Percentiles rank a stretch among this genome's conserved stretches.
Evolutionary conservation across 1,140 invertebrate genomes (phyloP).

Genomic region (Harlomillsia oculata): DNA sequence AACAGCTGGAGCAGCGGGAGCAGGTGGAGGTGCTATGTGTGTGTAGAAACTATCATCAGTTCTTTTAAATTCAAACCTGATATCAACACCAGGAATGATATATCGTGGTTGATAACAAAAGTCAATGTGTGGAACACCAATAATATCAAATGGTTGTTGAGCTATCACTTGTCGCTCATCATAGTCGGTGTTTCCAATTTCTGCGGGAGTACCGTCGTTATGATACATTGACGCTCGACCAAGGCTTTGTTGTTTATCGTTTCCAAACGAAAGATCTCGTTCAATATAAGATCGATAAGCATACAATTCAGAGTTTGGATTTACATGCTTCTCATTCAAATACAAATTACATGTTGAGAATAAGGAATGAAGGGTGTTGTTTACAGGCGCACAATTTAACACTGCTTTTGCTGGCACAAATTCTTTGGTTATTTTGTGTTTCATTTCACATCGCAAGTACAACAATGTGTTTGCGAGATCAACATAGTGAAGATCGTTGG

Average conservation of each 20-base stretch:
- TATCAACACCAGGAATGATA: conserved; percentile 24
- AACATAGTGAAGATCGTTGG: conserved; percentile 39
- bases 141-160: conserved; percentile 33
- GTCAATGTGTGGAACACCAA: conserved; percentile 26
- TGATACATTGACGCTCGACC: conserved; percentile 37
- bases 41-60: conserved; percentile 7
- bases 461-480: conserved; percentile 41
- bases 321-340: conserved; percentile 44
- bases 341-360: conserved; percentile 42
- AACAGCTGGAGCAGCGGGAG: neutral
- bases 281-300: conserved; percentile 43
- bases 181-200: conserved; percentile 34
- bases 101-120: conserved; percentile 25
- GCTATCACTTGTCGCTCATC: conserved; percentile 31
- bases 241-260: conserved; percentile 40
- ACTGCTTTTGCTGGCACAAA: conserved; percentile 12
- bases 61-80: no score
- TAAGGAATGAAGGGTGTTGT: conserved; percentile 42
- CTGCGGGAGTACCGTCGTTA: conserved; percentile 34
- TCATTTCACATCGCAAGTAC: conserved; percentile 38
- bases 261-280: conserved; percentile 39
- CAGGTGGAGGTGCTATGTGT: neutral
- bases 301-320: conserved; percentile 41
- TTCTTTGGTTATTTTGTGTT: conserved; percentile 28
- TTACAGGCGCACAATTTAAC: conserved; percentile 37